Evolutionary conservation across 2,113 vertebrate genomes (phyloP).

Genomic region (Mobula hypostoma): DNA sequence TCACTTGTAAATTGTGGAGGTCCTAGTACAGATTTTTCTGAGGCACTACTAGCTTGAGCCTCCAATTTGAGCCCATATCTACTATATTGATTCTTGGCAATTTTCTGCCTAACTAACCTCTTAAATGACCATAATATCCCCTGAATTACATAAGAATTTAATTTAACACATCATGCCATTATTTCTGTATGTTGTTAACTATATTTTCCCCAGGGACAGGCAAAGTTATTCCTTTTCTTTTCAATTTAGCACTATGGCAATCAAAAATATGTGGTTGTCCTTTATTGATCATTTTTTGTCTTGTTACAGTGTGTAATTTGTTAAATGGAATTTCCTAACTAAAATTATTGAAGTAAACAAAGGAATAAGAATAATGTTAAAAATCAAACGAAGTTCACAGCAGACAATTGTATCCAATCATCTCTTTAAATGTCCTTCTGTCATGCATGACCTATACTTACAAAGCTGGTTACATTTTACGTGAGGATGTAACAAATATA

Average conservation of each 20-base stretch:
- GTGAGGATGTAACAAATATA: not conserved
- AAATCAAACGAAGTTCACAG: not conserved
- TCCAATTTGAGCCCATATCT: no score
- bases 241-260: not conserved
- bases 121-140: no score
- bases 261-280: not conserved
- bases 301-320: not conserved
- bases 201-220: not conserved
- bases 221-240: not conserved
- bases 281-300: not conserved
- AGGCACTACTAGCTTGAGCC: no score
- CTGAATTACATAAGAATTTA: no score
- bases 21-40: no score
- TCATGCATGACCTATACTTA: not conserved
- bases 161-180: no score
- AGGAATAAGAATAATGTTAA: not conserved
- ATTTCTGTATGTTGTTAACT: not conserved
- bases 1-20: no score
- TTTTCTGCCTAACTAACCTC: no score
- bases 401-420: not conserved
- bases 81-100: no score
- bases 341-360: not conserved
- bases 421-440: not conserved
- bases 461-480: not conserved
- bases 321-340: not conserved